Evolutionary conservation across 2,888 invertebrate species (phyloP).

Genomic region (Hypercompe scribonia): DNA sequence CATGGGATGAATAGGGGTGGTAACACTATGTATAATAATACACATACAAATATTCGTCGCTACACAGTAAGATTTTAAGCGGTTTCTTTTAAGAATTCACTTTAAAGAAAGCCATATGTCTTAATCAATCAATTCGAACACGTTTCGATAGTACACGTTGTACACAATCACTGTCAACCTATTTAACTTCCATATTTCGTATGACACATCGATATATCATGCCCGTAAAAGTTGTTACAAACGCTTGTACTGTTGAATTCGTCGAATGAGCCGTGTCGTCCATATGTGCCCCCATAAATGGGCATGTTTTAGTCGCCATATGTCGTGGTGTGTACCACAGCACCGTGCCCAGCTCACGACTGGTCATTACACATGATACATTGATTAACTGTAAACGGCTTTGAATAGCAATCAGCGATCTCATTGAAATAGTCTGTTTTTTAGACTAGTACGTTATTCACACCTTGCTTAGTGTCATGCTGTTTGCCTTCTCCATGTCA

Average conservation of each 20-base stretch:
- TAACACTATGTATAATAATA: too few species aligned
- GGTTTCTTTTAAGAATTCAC: constrained; percentile 9
- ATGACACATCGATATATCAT: constrained; percentile 52
- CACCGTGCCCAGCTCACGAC: constrained; percentile 64
- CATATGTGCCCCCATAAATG: constrained; percentile 76
- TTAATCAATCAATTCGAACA: constrained; percentile 40
- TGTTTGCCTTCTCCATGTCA: constrained; percentile 48
- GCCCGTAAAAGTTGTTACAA: constrained; percentile 59
- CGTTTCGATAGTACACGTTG: constrained; percentile 41
- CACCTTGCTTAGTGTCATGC: constrained; percentile 51
- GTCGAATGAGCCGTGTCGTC: constrained; percentile 66
- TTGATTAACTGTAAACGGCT: constrained; percentile 77
- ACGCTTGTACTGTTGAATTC: constrained; percentile 61
- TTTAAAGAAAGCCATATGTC: constrained; percentile 17
- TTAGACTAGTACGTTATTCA: constrained; percentile 49
- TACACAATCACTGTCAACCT: constrained; percentile 34
- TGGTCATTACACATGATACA: constrained; percentile 71
- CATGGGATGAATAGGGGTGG: too few species aligned
- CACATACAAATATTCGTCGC: too few species aligned
- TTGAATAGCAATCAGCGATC: constrained; percentile 70
- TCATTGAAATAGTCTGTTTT: constrained; percentile 59
- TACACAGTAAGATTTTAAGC: not conserved
- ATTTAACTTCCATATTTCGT: constrained; percentile 41
- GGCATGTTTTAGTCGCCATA: constrained; percentile 79
- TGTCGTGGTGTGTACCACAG: constrained; percentile 63